A percentile compares a stretch with the other conserved stretches of the same genome.
phyloP scores from a whole-genome alignment of 2,113 vertebrate species.

The Thryonomys swinderianus region DNA sequence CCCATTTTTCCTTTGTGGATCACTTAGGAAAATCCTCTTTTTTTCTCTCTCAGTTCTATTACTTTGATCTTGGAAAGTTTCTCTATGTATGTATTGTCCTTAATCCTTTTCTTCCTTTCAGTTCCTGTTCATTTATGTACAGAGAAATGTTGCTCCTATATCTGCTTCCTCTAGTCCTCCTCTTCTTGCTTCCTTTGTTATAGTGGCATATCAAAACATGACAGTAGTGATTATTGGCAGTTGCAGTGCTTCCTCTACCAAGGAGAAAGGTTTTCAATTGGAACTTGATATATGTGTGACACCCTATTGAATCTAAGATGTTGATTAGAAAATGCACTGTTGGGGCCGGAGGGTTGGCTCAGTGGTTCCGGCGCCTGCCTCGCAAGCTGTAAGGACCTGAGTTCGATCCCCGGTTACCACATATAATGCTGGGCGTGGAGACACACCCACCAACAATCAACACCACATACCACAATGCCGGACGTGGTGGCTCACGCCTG shows the following conservation, averaged over 20 bases:
- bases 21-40: neutral
- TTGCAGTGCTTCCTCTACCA: neutral
- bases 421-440: too few relatives aligned
- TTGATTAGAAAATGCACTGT: neutral
- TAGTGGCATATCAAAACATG: neutral
- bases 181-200: constrained; percentile 30
- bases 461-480: too few relatives aligned
- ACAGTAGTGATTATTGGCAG: constrained; percentile 27
- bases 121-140: neutral
- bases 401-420: too few relatives aligned
- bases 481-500: too few relatives aligned
- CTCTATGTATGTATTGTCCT: neutral
- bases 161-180: neutral
- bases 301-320: constrained; percentile 25
- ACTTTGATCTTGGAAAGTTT: constrained; percentile 48
- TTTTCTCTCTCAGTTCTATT: constrained; percentile 27
- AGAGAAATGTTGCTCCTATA: neutral
- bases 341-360: neutral
- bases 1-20: constrained; percentile 7
- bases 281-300: neutral
- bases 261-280: neutral
- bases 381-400: too few relatives aligned
- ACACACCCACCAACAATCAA: too few relatives aligned
- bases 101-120: constrained; percentile 33
- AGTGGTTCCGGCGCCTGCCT: too few relatives aligned